A percentile compares a stretch with the other conserved stretches of the same genome.
Evolutionary conservation across 2,113 vertebrate genomes (phyloP).

Genomic region (Pionites leucogaster): DNA sequence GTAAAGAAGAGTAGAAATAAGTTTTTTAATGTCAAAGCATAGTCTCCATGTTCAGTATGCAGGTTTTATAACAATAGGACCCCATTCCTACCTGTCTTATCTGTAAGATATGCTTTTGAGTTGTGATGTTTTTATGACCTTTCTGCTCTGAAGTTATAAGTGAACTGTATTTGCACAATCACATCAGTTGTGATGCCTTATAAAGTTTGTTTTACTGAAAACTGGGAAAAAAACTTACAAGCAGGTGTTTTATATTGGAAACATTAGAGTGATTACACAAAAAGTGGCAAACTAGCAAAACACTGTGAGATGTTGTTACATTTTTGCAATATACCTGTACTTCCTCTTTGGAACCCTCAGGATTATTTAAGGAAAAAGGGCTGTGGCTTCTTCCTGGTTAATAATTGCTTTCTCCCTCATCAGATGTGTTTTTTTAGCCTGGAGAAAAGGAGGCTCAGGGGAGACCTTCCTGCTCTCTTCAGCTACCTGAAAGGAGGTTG

Average conservation of each 20-base stretch:
- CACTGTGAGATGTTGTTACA: background rate
- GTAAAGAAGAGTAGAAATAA: background rate
- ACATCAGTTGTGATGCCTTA: background rate
- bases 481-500: background rate
- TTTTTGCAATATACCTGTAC: background rate
- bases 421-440: background rate
- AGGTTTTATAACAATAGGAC: background rate
- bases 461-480: background rate
- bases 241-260: background rate
- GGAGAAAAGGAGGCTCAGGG: background rate
- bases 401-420: background rate
- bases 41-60: background rate
- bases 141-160: background rate
- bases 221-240: background rate
- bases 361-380: background rate
- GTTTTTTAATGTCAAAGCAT: constrained; percentile 14
- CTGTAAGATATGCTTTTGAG: background rate
- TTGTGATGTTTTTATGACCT: background rate
- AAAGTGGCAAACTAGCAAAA: background rate
- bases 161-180: background rate
- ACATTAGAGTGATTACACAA: background rate
- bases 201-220: background rate
- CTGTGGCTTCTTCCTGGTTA: background rate
- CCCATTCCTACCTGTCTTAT: background rate
- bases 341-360: background rate